Conservation (phyloP, 2,888 invertebrate genomes). For the Brenthis ino region DNA sequence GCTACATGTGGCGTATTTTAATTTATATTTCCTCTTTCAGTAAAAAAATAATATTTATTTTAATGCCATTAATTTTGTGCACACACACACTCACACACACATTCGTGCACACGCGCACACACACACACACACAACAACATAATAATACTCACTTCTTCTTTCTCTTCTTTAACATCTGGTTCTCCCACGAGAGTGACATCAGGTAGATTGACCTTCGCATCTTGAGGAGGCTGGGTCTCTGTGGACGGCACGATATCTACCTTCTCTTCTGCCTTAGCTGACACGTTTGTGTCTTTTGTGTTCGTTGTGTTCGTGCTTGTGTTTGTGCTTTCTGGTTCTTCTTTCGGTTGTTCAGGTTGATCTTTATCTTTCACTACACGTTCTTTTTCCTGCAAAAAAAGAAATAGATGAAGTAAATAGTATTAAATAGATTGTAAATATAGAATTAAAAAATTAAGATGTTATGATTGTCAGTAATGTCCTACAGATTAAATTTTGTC, state of each 20-base stretch:
- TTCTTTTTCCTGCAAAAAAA: constrained; percentile 60
- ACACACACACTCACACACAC: too few species aligned
- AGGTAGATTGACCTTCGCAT: constrained; percentile 55
- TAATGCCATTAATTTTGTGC: too few species aligned
- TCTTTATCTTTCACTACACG: constrained; percentile 52
- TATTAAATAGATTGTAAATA: too few species aligned
- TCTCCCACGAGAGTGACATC: constrained; percentile 70
- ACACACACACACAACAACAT: neutral
- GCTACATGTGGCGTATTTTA: too few species aligned
- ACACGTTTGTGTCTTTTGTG: constrained; percentile 10
- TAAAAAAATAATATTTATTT: too few species aligned
- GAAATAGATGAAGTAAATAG: too few species aligned
- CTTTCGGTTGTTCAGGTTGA: constrained; percentile 39
- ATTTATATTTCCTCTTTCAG: too few species aligned
- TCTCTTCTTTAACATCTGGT: constrained; percentile 52
- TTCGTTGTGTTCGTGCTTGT: neutral
- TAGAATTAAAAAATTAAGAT: too few species aligned
- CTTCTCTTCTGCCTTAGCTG: constrained; percentile 24
- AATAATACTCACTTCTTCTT: constrained; percentile 40
- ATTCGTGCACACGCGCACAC: neutral
- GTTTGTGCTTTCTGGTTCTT: constrained; percentile 30
- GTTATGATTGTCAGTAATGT: too few species aligned
- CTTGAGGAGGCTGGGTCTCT: constrained; percentile 12
- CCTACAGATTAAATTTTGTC: too few species aligned
- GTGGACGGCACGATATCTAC: constrained; percentile 14